These are phyloP conservation scores for Anaspis maculata DNA, from an alignment of 2,888 invertebrate genomes.

Conservation along the genomic window DNA sequence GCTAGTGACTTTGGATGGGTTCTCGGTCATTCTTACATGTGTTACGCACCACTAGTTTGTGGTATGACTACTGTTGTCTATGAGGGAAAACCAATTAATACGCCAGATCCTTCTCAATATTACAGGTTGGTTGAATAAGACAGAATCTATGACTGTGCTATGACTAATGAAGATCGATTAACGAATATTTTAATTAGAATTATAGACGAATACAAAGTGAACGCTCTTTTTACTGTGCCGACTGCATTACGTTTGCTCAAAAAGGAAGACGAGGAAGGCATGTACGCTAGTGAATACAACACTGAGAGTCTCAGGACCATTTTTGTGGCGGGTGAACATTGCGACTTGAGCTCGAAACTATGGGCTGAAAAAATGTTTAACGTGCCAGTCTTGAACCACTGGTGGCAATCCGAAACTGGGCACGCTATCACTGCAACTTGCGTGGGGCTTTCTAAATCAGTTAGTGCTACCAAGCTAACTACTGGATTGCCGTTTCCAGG, in stretches of 20 bases:
- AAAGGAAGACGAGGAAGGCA: constrained; percentile 61
- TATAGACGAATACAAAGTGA: constrained; percentile 71
- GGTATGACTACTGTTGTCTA: constrained; percentile 71
- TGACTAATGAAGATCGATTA: too few relatives aligned
- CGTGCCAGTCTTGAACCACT: constrained; percentile 72
- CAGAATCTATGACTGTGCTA: neutral
- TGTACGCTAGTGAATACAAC: constrained; percentile 52
- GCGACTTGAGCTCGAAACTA: constrained; percentile 73
- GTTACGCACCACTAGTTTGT: constrained; percentile 72
- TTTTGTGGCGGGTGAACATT: constrained; percentile 81
- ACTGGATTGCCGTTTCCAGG: constrained; percentile 85
- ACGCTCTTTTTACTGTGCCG: constrained; percentile 74
- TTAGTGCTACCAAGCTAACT: constrained; percentile 28
- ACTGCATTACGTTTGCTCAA: constrained; percentile 74
- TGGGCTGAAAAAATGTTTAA: constrained; percentile 60
- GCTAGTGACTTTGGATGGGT: constrained; percentile 81
- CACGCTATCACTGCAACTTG: constrained; percentile 75
- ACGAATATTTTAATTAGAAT: constrained; percentile 60
- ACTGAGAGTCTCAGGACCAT: constrained; percentile 56
- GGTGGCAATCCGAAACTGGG: constrained; percentile 92
- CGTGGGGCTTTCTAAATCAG: constrained; percentile 27
- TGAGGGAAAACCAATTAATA: constrained; percentile 84
- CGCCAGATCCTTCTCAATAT: constrained; percentile 79
- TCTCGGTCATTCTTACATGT: constrained; percentile 83
- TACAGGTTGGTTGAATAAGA: constrained; percentile 52